Evolutionary conservation across 2,797 vertebrate genomes (phyloP), one percentile per base, ranked within the genome.

Genomic region (Bovichtus diacanthus): DNA sequence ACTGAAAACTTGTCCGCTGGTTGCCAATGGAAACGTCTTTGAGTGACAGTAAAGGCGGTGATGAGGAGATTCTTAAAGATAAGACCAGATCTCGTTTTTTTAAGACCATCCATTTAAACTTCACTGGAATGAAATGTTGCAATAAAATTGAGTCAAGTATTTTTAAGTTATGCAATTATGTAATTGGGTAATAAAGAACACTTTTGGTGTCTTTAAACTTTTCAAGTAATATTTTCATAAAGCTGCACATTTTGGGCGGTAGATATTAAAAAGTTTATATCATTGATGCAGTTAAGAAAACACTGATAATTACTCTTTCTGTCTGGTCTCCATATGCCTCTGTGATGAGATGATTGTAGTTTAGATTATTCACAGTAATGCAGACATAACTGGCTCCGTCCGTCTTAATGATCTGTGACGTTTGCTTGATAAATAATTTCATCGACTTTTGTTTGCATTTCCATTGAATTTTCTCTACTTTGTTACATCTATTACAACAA

Each of bases 301-400:
- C 68, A 25, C 36, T 55, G 55, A 59, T 76, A 49, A 73, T 60
- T 59, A 60, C 39, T 47, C 10, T 25, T 59, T 47, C n/a, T 60
- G 15, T 56, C 8, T 34, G 31, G n/a, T n/a, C n/a, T n/a, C n/a
- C n/a, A n/a, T n/a, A n/a, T n/a, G n/a, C n/a, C n/a, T n/a, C n/a
- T 68, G 18, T 70, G 59, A 78, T 53, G 23, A 65, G 47, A 54
- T 51, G 9, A 34, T 70, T 83, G 62, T 58, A 41, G 23, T 74
- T 79, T 53, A 46, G 39, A 76, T 61, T 50, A 60, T 41, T 81
- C 65, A 83, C 46, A 72, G 51, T 55, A 49, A 66, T 55, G 27
- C 58, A 34, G 58, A 74, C 29, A 63, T 85, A 83, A 85, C 82
- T 83, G 70, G 27, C 44, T 79, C 11, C 39, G 21, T 77, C 65